Percentiles rank a stretch among this genome's conserved stretches.
phyloP scores from a whole-genome alignment of 2,113 vertebrate genomes.

The Microcebus tavaratra region DNA sequence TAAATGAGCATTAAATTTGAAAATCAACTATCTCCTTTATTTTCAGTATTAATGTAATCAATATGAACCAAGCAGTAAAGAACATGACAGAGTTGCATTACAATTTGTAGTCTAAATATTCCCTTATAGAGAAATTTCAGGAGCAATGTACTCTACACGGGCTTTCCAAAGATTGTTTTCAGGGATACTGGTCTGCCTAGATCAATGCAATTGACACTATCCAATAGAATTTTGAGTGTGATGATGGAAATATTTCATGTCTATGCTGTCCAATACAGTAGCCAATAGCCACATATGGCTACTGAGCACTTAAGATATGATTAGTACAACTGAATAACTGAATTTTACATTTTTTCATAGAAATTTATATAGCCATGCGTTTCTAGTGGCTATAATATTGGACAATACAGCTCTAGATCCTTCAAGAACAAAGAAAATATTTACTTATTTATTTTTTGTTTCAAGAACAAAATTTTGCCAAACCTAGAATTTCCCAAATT shows the following conservation, averaged over 20 bases:
- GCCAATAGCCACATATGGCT: background rate
- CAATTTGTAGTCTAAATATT: background rate
- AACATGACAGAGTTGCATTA: background rate
- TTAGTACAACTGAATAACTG: background rate
- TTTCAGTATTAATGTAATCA: slow-evolving; percentile 16
- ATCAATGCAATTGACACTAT: background rate
- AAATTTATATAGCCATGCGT: background rate
- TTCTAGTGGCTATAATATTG: background rate
- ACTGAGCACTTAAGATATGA: background rate
- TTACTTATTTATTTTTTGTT: background rate
- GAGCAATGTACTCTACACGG: background rate
- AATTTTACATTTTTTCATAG: background rate
- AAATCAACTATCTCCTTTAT: slow-evolving; percentile 17
- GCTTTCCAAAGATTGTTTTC: background rate
- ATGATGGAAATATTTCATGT: background rate
- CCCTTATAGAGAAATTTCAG: background rate
- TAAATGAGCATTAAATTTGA: slow-evolving; percentile 31
- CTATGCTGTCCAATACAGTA: background rate
- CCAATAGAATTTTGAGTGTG: background rate
- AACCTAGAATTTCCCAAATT: background rate
- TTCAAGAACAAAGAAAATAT: background rate
- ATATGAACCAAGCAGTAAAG: slow-evolving; percentile 12
- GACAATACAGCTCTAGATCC: background rate
- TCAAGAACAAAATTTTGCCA: background rate
- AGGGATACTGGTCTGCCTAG: background rate